Base-by-base conservation (phyloP, 2,888 invertebrate species). In the Tricholauxania praeusta region DNA sequence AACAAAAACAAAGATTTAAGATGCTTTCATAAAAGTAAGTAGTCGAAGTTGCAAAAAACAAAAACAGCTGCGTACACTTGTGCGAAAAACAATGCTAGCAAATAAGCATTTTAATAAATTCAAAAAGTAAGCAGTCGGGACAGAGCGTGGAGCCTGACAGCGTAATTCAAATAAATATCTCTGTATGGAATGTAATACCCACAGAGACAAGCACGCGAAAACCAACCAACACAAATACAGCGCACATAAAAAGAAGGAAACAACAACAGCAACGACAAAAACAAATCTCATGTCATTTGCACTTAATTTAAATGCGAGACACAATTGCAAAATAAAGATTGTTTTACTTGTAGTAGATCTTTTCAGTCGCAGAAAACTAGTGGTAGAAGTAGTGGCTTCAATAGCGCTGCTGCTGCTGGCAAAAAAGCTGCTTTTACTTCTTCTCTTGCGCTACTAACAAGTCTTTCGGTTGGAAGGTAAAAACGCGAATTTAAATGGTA, bases 271-370 rank as follows among this genome's bases (percentile, higher is more conserved):
- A 62, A 62, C 63, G 48, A 63, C 32, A 47, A 64, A 39, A 64
- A 71, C 82, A 82, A 83, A 82, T 84, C 84, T 82, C 82, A 78
- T 85, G 83, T 83, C 85, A 85, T 87, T 87, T 85, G 82, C 85
- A 86, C 86, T 86, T 86, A 85, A 87, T 87, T 86, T 85, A 85
- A 86, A 86, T 86, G 85, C 85, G 80, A 84, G 83, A 84, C 85
- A 86, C 86, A 85, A 82, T 84, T 79, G 80, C 78, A 57, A 78
- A 79, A 80, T 77, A 78, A 78, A 76, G 76, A 76, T 75, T 75
- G 75, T 39, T 39, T 39, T 39, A 39, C 39, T 39, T 39, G 39
- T 39, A 39, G 39, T 75, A 74, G 75, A 76, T 75, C 76, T 73
- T n/a, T 17, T 22, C 51, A 14, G 19, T 64, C 51, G 51, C 19